Evolutionary conservation across 2,113 vertebrate species (phyloP), one percentile per base, ranked within the genome.

Genomic region (Ctenodactylus gundi): DNA sequence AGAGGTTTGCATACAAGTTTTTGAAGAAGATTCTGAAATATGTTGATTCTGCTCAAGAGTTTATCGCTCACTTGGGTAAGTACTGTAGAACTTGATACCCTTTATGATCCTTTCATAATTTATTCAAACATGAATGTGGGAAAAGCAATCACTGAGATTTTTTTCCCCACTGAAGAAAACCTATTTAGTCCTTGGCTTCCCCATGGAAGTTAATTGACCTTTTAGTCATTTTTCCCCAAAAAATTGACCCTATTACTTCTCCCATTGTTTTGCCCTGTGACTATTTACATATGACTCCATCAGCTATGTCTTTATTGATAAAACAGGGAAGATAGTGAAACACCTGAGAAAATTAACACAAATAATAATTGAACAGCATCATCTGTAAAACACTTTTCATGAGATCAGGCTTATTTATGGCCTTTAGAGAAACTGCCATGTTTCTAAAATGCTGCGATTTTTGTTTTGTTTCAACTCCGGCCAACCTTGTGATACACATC

Each of bases 1-100:
- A 99, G 98, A 99, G 99, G 87, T 99, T 99, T 98, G 99, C 99
- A 84, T 99, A 99, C 97, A 99, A 99, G 96, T 99, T 99, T 98
- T 98, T 99, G 96, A 99, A 99, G 98, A 99, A 99, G 98, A 99
- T 99, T 94, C 98, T 99, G 90, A 99, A 99, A 96, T 99, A 99
- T 7, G 99, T 99, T 67, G 99, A 99, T 97, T 99, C 99, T 23
- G 99, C 99, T 93, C 99, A 99, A 97, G 99, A 99, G 95, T 99
- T 99, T 97, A 99, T 99, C 96, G 98, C 99, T 41, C 99, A 99
- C 97, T 98, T 99, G 92, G 99, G 99, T 99, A 98, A 97, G 98
- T 94, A 80, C 75, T 53, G 9, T 51, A 73, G 5, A 67, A 41
- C 55, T n/a, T 76, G 7, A 7, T 87, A n/a, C 73, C 70, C 36